These are phyloP conservation scores for Diaphora mendica DNA, from an alignment of 2,888 invertebrate genomes.

Conservation along the genomic window DNA sequence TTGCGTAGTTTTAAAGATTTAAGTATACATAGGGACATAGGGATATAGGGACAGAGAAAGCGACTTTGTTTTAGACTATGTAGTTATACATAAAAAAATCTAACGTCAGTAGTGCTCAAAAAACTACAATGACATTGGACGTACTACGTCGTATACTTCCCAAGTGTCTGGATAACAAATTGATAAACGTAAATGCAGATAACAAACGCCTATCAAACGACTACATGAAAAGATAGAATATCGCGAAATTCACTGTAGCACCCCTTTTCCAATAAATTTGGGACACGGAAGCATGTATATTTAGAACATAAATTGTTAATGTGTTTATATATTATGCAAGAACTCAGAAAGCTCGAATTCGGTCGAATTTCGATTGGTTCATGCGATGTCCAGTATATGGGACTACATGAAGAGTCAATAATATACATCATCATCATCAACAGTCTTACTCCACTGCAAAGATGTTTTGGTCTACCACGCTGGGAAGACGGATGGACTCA, in stretches of 20 bases:
- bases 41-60: too few relatives aligned
- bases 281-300: not conserved
- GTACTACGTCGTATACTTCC: not conserved
- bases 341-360: not conserved
- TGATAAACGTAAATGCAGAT: constrained; percentile 1
- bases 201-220: not conserved
- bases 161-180: constrained; percentile 3
- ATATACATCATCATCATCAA: too few relatives aligned
- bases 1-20: too few relatives aligned
- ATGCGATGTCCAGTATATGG: too few relatives aligned
- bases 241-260: not conserved
- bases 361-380: not conserved
- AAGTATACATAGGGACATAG: too few relatives aligned
- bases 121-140: constrained; percentile 2
- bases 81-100: not conserved
- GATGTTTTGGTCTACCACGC: too few relatives aligned
- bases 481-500: too few relatives aligned
- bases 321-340: not conserved
- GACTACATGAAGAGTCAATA: not conserved
- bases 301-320: not conserved
- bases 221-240: not conserved
- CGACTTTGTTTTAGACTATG: too few relatives aligned
- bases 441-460: too few relatives aligned
- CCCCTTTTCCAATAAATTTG: not conserved
- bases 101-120: not conserved